Evolutionary conservation across 2,888 invertebrate species (phyloP).

Genomic region (Eupeodes luniger): DNA sequence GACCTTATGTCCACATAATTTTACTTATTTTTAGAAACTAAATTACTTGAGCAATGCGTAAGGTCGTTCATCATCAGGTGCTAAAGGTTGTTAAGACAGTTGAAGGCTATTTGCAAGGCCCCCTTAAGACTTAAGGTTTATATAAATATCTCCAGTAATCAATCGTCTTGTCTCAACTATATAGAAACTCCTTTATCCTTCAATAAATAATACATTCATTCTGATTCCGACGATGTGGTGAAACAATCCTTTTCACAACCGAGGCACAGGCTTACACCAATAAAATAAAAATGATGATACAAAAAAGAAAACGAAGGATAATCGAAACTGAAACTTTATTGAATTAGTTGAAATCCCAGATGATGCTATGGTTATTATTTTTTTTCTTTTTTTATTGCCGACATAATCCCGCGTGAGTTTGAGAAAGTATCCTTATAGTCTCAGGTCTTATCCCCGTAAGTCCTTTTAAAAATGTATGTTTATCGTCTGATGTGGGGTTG

Average conservation of each 20-base stretch:
- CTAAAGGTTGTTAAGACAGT: neutral
- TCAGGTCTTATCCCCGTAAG: slow-evolving; percentile 23
- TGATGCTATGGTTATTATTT: slow-evolving; percentile 48
- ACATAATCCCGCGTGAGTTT: slow-evolving; percentile 65
- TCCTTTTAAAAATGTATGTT: neutral
- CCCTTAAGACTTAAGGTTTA: neutral
- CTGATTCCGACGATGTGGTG: neutral
- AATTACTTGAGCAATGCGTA: neutral
- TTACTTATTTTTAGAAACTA: neutral
- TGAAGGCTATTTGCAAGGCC: neutral
- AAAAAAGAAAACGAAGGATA: neutral
- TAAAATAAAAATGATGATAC: neutral
- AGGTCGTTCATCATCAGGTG: slow-evolving; percentile 1
- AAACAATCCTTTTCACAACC: slow-evolving; percentile 29
- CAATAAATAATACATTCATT: slow-evolving; percentile 30
- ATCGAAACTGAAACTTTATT: slow-evolving; percentile 60
- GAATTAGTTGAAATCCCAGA: slow-evolving; percentile 68
- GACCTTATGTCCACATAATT: too few relatives aligned
- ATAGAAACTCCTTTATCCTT: slow-evolving; percentile 26
- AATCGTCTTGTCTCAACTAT: slow-evolving; percentile 34
- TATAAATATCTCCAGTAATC: slow-evolving; percentile 29
- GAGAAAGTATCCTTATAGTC: slow-evolving; percentile 29
- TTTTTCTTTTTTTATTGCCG: slow-evolving; percentile 47
- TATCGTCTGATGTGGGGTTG: neutral
- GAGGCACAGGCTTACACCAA: neutral